A percentile compares a stretch with the other conserved stretches of the same genome.
Evolutionary conservation across 2,888 invertebrate genomes (phyloP).

Genomic region (Oxytorus armatus): DNA sequence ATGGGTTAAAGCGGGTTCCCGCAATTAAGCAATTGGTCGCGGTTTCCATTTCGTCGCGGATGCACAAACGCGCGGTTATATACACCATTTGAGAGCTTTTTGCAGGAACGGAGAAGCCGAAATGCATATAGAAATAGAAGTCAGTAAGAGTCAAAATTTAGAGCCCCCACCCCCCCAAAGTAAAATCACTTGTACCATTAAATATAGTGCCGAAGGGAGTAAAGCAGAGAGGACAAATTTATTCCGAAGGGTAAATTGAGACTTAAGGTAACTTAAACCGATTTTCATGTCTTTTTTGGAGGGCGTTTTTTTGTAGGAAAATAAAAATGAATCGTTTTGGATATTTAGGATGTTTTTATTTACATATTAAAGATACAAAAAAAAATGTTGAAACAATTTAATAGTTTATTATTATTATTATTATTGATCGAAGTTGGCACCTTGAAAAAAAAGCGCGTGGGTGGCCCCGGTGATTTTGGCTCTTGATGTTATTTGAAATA

Average conservation of each 20-base stretch:
- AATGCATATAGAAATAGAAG: constrained; percentile 5
- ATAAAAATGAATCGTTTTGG: too few species aligned
- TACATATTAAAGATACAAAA: too few species aligned
- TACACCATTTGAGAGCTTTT: constrained; percentile 32
- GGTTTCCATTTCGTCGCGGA: constrained; percentile 81
- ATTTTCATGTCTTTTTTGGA: too few species aligned
- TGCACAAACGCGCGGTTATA: constrained; percentile 56
- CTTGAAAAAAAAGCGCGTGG: too few species aligned
- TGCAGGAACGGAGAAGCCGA: constrained; percentile 19
- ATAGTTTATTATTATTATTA: too few species aligned
- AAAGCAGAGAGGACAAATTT: constrained; percentile 5
- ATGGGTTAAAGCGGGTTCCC: constrained; percentile 65
- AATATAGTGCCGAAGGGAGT: neutral
- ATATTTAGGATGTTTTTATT: too few species aligned
- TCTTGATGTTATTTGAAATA: too few species aligned
- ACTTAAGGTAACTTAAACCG: neutral
- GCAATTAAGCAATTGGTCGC: constrained; percentile 83
- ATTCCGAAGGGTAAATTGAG: neutral
- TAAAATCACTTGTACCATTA: neutral
- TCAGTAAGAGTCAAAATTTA: neutral
- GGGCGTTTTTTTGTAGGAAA: too few species aligned
- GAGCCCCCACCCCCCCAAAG: too few species aligned
- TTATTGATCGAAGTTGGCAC: too few species aligned
- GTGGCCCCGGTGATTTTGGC: too few species aligned
- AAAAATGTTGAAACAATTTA: too few species aligned